A percentile compares a stretch with the other conserved stretches of the same genome.
Conservation (phyloP, 2,888 invertebrate species). For the Limnephilus auricula region DNA sequence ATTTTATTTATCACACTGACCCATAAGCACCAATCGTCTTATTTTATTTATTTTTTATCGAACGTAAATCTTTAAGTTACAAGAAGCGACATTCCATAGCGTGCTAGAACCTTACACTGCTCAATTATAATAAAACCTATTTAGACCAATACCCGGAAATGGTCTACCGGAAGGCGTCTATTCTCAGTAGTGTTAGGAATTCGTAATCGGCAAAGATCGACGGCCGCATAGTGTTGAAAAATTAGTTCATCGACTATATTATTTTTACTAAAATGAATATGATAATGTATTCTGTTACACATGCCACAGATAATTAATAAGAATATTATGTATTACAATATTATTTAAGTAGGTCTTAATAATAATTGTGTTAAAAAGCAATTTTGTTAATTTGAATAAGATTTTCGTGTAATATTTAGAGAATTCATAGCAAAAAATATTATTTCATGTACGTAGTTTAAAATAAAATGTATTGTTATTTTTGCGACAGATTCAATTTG, state of each 20-base stretch:
- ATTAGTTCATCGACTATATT: background rate
- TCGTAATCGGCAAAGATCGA: background rate
- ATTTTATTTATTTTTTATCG: too few relatives aligned
- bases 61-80: background rate
- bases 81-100: background rate
- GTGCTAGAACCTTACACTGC: background rate
- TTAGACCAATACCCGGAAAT: conserved; percentile 11
- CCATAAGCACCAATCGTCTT: too few relatives aligned
- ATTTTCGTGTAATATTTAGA: background rate
- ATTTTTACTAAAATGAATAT: background rate
- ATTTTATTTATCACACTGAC: too few relatives aligned
- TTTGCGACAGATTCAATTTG: background rate
- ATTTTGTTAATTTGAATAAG: background rate
- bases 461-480: background rate
- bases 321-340: background rate
- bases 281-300: background rate
- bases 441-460: background rate
- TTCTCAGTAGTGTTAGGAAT: background rate
- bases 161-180: conserved; percentile 8
- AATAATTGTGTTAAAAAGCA: background rate
- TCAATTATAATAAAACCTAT: background rate
- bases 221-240: background rate
- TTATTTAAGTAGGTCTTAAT: background rate
- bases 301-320: background rate
- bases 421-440: background rate